Conservation (phyloP, 2,113 vertebrate genomes). For the Campylorhamphus procurvoides region DNA sequence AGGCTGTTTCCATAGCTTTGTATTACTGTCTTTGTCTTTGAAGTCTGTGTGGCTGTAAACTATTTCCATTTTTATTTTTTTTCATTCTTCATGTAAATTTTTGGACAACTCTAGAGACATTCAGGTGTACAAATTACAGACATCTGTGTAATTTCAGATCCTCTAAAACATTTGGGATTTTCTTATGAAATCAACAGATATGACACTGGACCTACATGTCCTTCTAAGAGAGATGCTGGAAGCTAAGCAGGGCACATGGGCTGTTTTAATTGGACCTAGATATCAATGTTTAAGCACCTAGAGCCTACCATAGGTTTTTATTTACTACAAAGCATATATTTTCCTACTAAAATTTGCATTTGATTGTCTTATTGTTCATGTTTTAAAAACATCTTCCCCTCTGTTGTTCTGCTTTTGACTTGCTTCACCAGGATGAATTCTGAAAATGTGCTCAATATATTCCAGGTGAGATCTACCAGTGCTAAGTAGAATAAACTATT, state of each 20-base stretch:
- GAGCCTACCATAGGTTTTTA: background rate
- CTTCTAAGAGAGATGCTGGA: background rate
- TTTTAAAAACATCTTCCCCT: background rate
- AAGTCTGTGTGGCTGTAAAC: background rate
- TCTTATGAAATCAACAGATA: background rate
- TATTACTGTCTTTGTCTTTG: background rate
- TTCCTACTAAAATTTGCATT: background rate
- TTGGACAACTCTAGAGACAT: background rate
- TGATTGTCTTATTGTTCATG: background rate
- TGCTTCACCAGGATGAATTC: background rate
- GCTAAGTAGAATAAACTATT: background rate
- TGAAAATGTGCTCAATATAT: background rate
- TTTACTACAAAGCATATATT: background rate
- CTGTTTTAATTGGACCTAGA: background rate
- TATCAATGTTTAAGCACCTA: background rate
- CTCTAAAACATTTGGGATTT: background rate
- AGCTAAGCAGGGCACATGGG: accelerated
- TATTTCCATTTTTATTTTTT: background rate
- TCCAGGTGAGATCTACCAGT: background rate
- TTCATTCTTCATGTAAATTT: background rate
- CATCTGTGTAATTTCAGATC: background rate
- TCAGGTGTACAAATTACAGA: background rate
- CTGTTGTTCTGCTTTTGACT: background rate
- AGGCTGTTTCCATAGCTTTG: background rate
- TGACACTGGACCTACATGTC: background rate